Conservation (phyloP, 2,113 vertebrate species). For the Lamprotornis superbus region DNA sequence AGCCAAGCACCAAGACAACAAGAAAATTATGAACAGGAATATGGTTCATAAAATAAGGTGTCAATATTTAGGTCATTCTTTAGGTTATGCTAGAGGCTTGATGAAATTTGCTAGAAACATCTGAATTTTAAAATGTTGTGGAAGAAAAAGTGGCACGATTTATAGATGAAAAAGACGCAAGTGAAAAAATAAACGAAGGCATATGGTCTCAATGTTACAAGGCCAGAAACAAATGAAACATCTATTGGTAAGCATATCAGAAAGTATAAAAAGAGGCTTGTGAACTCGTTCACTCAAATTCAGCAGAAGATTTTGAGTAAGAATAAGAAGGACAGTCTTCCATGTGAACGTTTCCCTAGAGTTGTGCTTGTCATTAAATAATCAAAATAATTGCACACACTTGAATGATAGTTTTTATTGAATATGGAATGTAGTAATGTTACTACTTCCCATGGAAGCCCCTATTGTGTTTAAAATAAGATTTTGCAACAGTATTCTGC, state of each 20-base stretch:
- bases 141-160: not conserved
- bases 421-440: not conserved
- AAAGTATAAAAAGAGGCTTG: not conserved
- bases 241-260: not conserved
- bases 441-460: not conserved
- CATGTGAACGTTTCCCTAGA: not conserved
- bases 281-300: not conserved
- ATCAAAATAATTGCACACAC: not conserved
- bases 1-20: not conserved
- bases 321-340: not conserved
- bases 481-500: not conserved
- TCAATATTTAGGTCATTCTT: not conserved
- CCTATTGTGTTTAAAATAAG: not conserved
- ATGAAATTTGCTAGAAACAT: not conserved
- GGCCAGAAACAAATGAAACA: not conserved
- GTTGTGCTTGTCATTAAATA: not conserved
- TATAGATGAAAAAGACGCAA: not conserved
- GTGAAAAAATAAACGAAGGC: not conserved
- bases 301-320: not conserved
- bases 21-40: not conserved
- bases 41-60: not conserved
- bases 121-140: not conserved
- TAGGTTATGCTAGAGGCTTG: not conserved
- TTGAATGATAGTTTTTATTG: not conserved
- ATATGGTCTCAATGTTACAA: not conserved